Base-by-base conservation (phyloP, 2,113 vertebrate genomes). In the Pelodiscus sinensis region DNA sequence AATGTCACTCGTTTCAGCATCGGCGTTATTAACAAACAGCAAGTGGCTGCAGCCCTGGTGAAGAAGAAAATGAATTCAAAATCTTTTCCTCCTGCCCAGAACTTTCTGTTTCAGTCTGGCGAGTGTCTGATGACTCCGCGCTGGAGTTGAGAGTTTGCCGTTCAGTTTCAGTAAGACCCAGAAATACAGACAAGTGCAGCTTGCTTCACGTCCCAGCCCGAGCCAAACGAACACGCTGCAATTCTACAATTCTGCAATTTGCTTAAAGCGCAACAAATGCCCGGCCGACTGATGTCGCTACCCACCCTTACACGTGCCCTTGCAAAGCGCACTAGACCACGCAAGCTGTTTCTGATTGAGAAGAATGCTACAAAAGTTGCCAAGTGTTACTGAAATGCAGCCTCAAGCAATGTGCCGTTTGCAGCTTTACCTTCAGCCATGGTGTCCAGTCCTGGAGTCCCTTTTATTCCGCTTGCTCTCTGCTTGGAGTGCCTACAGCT, bases 401-500 rank as follows among this genome's bases (percentile, higher is more conserved):
- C 9, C 7, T 21, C 15, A 35, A 35, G 12, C 10, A 22, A 29
- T 10, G 25, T 7, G 1, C 13, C 8, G 9, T 38, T 1, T 2
- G 38, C 12, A 3, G 0, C 21, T 94, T 80, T 91, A 96, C 96
- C 94, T 91, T 94, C 93, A 9, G 94, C 93, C 96, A 97, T 97
- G 90, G 25, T 52, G 93, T 4, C 51, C 75, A 1, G 35, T 29
- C 7, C 5, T 10, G 52, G 24, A 44, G 62, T 22, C 82, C 22
- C 15, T 13, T 15, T 25, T 29, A 19, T 35, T 54, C 12, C 16
- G 12, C 75, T 55, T 27, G 19, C 19, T 50, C 18, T 77, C 54
- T 24, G 25, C 29, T 75, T 22, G 73, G 35, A 13, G 38, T 75
- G 73, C 35, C 38, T 25, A 8, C 44, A 77, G 73, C 73, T 77